Percentiles rank a stretch among this genome's conserved stretches.
phyloP scores from a whole-genome alignment of 2,113 vertebrate species.

The Chaetura pelagica region DNA sequence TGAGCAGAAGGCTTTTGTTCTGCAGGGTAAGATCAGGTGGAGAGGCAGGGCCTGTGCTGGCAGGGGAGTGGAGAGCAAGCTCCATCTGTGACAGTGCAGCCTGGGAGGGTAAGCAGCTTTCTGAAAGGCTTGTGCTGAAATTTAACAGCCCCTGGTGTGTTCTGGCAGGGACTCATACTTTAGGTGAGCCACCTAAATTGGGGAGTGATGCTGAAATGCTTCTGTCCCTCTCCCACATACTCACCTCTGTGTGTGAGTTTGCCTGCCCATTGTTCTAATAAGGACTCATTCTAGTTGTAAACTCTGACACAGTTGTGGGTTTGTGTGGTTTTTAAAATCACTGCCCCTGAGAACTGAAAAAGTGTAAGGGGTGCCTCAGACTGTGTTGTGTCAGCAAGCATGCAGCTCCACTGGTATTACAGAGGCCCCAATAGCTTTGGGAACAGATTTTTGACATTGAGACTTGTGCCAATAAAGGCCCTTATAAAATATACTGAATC shows the following conservation, averaged over 20 bases:
- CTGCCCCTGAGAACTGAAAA: not conserved
- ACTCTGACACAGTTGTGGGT: not conserved
- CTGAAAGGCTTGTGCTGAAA: not conserved
- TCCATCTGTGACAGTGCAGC: not conserved
- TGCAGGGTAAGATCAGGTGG: constrained; percentile 29
- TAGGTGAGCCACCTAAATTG: not conserved
- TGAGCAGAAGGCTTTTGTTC: constrained; percentile 39
- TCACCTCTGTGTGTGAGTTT: not conserved
- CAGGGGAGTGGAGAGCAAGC: not conserved
- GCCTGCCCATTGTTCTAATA: not conserved
- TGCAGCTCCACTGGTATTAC: not conserved
- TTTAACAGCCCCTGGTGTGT: not conserved
- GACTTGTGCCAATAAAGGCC: not conserved
- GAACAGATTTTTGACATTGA: not conserved
- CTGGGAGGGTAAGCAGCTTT: not conserved
- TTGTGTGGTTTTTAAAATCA: not conserved
- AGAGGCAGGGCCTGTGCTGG: not conserved
- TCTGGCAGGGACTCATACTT: not conserved
- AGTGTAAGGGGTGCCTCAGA: not conserved
- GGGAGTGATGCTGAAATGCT: not conserved
- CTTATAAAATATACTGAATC: not conserved
- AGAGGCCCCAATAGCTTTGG: not conserved
- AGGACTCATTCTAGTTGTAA: not conserved
- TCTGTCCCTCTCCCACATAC: not conserved
- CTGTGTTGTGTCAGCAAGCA: not conserved